phyloP scores from a whole-genome alignment of 2,888 invertebrate genomes.

The Agriopis leucophaearia region DNA sequence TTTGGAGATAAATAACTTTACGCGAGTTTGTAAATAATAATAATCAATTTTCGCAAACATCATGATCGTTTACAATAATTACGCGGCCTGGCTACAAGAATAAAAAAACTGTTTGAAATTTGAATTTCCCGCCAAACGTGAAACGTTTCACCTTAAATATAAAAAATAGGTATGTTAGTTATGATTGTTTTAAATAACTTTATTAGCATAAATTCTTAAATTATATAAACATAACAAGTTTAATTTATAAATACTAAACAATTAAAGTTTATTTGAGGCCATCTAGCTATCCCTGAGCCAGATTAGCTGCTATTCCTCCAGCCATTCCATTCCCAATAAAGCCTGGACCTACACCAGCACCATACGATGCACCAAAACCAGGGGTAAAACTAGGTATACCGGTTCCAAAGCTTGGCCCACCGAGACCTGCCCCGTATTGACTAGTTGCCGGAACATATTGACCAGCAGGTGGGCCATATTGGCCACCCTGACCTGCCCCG shows the following conservation, averaged over 20 bases:
- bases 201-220: not conserved
- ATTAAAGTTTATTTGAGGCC: not conserved
- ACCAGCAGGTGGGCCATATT: not conserved
- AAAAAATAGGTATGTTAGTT: not conserved
- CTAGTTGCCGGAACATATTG: slow-evolving; percentile 1
- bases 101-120: too few relatives aligned
- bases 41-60: too few relatives aligned
- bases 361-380: not conserved
- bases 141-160: too few relatives aligned
- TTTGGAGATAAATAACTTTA: too few relatives aligned
- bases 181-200: not conserved
- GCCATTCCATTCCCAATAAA: not conserved
- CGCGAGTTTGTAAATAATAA: too few relatives aligned
- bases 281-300: not conserved
- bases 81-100: too few relatives aligned
- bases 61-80: too few relatives aligned
- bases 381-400: slow-evolving; percentile 1
- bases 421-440: not conserved
- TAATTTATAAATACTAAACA: not conserved
- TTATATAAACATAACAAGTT: not conserved
- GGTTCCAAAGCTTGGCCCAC: not conserved
- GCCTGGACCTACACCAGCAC: not conserved
- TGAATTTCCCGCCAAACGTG: too few relatives aligned
- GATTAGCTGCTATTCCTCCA: slow-evolving; percentile 2
- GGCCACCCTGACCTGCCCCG: slow-evolving; percentile 19